A percentile compares a stretch with the other conserved stretches of the same genome.
Conservation (phyloP, 2,113 vertebrate genomes). For the Aythya baeri region DNA sequence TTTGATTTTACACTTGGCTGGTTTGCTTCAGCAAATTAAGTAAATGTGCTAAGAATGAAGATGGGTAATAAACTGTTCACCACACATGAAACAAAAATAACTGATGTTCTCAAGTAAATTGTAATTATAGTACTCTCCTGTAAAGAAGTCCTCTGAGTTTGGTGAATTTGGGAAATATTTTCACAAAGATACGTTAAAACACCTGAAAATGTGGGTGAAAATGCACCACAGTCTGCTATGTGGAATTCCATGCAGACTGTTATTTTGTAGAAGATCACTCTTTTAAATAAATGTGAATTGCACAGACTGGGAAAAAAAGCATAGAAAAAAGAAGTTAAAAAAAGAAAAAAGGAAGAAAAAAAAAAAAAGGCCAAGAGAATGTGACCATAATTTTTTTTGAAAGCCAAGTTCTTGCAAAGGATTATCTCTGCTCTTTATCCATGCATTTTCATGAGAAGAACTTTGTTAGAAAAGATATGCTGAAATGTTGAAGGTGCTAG, state of each 20-base stretch:
- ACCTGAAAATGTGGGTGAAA: neutral
- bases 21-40: constrained; percentile 31
- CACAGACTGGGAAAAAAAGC: neutral
- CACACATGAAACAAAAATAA: constrained; percentile 4
- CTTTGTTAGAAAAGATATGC: neutral
- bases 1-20: constrained; percentile 49
- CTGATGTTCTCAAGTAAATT: neutral
- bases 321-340: neutral
- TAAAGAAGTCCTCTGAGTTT: neutral
- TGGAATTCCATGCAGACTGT: neutral
- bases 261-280: neutral
- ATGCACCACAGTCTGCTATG: neutral
- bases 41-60: neutral
- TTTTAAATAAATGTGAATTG: neutral
- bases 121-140: neutral
- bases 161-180: neutral
- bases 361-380: neutral
- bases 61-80: constrained; percentile 17
- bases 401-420: neutral
- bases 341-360: neutral
- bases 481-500: neutral
- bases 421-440: neutral
- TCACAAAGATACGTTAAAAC: neutral
- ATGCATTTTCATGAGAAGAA: neutral
- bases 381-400: neutral